Percentiles rank a stretch among this genome's conserved stretches.
Evolutionary conservation across 2,888 invertebrate species (phyloP).

Genomic region (Spicauda simplicius): DNA sequence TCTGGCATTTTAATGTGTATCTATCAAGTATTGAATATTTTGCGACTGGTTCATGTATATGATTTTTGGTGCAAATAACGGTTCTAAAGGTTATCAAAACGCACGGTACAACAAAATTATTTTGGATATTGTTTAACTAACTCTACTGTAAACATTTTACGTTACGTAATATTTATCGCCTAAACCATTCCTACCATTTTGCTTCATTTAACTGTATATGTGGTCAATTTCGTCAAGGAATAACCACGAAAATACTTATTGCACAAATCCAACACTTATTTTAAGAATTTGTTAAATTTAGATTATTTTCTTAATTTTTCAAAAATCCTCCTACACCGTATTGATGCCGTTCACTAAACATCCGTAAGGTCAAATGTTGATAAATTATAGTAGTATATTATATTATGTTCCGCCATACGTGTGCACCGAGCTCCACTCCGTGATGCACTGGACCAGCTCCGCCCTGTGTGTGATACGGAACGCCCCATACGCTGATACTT

Average conservation of each 20-base stretch:
- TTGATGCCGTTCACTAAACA: neutral
- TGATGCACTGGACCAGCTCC: constrained; percentile 10
- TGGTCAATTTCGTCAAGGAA: no score
- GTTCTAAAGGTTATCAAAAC: no score
- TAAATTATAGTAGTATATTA: neutral
- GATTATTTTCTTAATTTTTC: neutral
- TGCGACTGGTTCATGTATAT: neutral
- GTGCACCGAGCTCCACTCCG: neutral
- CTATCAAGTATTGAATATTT: neutral
- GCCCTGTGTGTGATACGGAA: neutral
- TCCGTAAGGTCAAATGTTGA: neutral
- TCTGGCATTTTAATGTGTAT: neutral
- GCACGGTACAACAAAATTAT: no score
- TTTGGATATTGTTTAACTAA: no score
- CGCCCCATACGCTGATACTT: neutral
- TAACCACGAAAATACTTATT: neutral
- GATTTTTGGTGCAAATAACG: no score
- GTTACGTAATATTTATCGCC: no score
- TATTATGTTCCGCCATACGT: neutral
- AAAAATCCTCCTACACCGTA: neutral
- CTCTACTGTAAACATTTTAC: no score
- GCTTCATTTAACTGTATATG: no score
- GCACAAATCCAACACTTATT: neutral
- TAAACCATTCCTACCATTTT: no score
- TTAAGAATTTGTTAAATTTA: no score